These are phyloP conservation scores for Rhizomys pruinosus DNA, from an alignment of 2,113 vertebrate genomes.

Conservation along the genomic window DNA sequence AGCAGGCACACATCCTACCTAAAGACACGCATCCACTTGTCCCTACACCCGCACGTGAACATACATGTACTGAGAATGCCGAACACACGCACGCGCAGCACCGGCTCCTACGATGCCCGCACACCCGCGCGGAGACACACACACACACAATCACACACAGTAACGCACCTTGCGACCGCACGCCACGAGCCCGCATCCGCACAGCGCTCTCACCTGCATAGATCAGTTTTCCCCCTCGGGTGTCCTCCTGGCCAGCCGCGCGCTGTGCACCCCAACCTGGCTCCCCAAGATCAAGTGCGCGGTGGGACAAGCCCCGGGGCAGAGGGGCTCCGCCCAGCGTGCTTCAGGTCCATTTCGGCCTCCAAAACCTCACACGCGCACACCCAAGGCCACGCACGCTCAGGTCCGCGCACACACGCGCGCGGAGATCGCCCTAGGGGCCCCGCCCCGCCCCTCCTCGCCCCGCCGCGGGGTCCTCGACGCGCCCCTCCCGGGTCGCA, in stretches of 20 bases:
- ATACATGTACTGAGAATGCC: slow-evolving; percentile 14
- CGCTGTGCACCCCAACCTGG: neutral
- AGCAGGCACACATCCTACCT: slow-evolving; percentile 66
- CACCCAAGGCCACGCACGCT: neutral
- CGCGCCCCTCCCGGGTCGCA: slow-evolving; percentile 60
- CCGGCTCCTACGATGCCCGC: slow-evolving; percentile 2
- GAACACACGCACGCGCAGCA: slow-evolving; percentile 63
- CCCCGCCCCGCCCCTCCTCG: slow-evolving; percentile 78
- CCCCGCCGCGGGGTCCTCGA: slow-evolving; percentile 80
- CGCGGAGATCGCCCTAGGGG: neutral
- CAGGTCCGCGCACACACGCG: slow-evolving; percentile 6
- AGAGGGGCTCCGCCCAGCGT: slow-evolving; percentile 61
- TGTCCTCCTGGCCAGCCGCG: slow-evolving; percentile 57
- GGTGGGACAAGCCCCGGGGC: neutral
- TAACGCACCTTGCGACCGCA: slow-evolving; percentile 63
- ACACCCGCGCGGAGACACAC: neutral
- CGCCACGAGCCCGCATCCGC: slow-evolving; percentile 36
- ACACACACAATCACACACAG: slow-evolving; percentile 5
- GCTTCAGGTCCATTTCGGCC: neutral
- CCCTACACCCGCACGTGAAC: slow-evolving; percentile 53
- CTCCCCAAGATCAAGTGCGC: neutral
- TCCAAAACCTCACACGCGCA: slow-evolving; percentile 3
- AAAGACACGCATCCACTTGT: slow-evolving; percentile 25
- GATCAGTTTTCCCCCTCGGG: slow-evolving; percentile 31
- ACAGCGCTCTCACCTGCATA: neutral